Conservation (phyloP, 2,888 invertebrate species). For the Tenthredo mesomela region DNA sequence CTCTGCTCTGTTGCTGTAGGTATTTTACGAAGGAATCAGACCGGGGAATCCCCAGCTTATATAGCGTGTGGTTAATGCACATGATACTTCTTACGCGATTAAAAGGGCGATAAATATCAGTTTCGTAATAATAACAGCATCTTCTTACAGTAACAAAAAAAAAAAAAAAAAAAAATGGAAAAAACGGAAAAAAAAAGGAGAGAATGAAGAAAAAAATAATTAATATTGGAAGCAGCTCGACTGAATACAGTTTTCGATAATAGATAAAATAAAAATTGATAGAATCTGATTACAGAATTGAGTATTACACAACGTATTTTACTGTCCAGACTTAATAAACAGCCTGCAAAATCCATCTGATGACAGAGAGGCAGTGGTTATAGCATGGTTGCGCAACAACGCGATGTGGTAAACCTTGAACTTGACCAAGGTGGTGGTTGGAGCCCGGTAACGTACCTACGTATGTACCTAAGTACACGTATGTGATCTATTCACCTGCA, state of each 20-base stretch:
- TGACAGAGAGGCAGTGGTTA: not conserved
- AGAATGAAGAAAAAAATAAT: too few species aligned
- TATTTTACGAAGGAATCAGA: slow-evolving; percentile 18
- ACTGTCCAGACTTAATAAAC: not conserved
- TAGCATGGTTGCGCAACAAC: slow-evolving; percentile 41
- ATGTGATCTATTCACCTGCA: not conserved
- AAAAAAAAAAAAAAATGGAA: not conserved
- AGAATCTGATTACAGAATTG: not conserved
- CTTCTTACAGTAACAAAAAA: not conserved
- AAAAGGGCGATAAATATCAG: not conserved
- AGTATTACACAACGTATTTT: slow-evolving; percentile 4
- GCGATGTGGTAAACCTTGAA: slow-evolving; percentile 57
- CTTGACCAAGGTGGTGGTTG: slow-evolving; percentile 58
- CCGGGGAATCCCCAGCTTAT: not conserved
- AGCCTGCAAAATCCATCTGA: slow-evolving; percentile 24
- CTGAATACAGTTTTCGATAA: not conserved
- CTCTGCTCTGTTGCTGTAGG: slow-evolving; percentile 4
- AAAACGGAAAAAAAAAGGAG: too few species aligned
- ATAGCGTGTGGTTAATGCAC: not conserved
- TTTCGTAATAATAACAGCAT: slow-evolving; percentile 10
- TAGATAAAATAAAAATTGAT: not conserved
- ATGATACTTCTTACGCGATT: slow-evolving; percentile 4
- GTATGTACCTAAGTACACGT: not conserved
- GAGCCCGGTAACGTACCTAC: slow-evolving; percentile 14
- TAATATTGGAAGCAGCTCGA: too few species aligned